Evolutionary conservation across 2,797 vertebrate species (phyloP), one percentile per base, ranked within the genome.

Genomic region (Sebastolobus altivelis): DNA sequence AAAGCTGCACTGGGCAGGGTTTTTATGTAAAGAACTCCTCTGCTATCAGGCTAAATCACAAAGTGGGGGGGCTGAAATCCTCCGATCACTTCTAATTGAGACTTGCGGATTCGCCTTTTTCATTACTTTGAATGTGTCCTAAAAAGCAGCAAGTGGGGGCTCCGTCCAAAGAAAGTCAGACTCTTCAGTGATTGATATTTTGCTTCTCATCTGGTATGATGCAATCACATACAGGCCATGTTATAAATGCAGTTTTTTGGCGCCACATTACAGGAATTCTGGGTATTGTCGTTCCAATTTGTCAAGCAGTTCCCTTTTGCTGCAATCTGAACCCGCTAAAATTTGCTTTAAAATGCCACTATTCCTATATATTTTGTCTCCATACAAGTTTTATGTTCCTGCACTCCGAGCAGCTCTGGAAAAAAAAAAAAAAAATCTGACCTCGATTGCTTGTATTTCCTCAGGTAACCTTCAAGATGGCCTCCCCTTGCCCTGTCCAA

Each of bases 391-490:
- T 59, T 8, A 14, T 40, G 12, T 54, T 49, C 22, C 40, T 54
- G 46, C 33, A 18, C 33, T 56, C 7, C 8, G 29, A 18, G 61
- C 76, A 33, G 8, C 62, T 54, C 33, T 29, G 33, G 33, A 63
- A 8, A 11, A 18, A 14, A 43, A 52, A 5, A 52, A 49, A 11
- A 25, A 46, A 60, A 65, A 65, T 72, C 27, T 56, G 33, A 85
- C 72, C 85, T 83, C 77, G 61, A 46, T 49, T 9, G n/a, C 29
- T 46, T 7, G 13, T 5, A 13, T 87, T 88, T 89, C 85, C 88
- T 88, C 54, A 90, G 88, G 82, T 92, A 93, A 92, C 92, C 90
- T 93, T 91, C 83, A 90, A 79, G 89, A 81, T 83, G 87, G 89
- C 90, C 76, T 80, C 77, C 73, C 60, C 35, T 74, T 37, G 75